Base-by-base conservation (phyloP, 2,888 invertebrate species). In the Rhaphigaster nebulosa region DNA sequence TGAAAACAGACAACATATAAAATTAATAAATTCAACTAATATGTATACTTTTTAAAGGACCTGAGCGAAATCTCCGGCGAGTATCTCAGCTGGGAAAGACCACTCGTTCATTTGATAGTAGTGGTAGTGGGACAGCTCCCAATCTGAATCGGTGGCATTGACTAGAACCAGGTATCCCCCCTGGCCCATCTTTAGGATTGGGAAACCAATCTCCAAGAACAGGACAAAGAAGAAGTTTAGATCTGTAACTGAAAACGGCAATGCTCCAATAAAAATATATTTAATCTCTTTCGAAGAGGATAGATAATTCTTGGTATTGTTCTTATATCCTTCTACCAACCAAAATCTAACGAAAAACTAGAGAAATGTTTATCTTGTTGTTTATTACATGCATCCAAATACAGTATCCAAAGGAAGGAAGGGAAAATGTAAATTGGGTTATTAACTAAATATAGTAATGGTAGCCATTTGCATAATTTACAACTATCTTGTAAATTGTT, bases 101-200 rank as follows among this genome's bases (percentile, higher is more conserved):
- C 84, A 84, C 15, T 50, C 45, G 45, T 84, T 84, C 84, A 84
- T 84, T 15, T 84, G 84, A 13, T 84, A 84, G 45, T 84, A 84
- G 45, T 84, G 84, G 45, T 84, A 84, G 12, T 84, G 84, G 45
- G 45, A 41, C 3, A 84, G 84, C n/a, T 84, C 45, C 84, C 84
- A 84, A n/a, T 84, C 84, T 2, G 84, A 15, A 8, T 84, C 84
- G 1, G 84, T 84, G 84, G 84, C 84, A 34, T 84, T 84, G 26
- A 84, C 84, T 1, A 84, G 84, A 15, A 84, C 84, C 20, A 84
- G 26, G 15, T 45, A 50, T n/a, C 84, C 84, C 15, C 84, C 45
- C 45, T 84, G 41, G 13, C 84, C 84, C 84, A 84, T 84, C 80
- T 26, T 18, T 76, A 8, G 12, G 3, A 60, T 10, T 60, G 12